A percentile compares a stretch with the other conserved stretches of the same genome.
These are phyloP conservation scores for Aphaenogaster floridana DNA, from an alignment of 1,140 invertebrate species.

Conservation along the genomic window DNA sequence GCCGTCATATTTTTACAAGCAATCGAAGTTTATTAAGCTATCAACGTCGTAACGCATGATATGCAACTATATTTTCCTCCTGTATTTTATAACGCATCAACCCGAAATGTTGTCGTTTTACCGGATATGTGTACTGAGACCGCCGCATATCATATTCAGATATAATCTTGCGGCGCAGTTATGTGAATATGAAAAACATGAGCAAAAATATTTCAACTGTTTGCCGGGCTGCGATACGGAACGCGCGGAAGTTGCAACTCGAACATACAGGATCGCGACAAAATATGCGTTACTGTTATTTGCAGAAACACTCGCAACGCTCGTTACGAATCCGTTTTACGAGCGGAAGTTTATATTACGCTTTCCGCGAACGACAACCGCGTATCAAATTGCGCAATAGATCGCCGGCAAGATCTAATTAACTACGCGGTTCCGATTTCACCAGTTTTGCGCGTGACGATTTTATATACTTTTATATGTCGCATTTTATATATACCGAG, in stretches of 20 bases:
- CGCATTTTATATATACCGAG: neutral
- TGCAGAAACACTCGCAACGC: constrained; percentile 29
- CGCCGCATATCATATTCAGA: constrained; percentile 46
- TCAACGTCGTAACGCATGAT: neutral
- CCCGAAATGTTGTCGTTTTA: constrained; percentile 6
- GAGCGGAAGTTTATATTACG: constrained; percentile 42
- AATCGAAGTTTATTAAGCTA: constrained; percentile 10
- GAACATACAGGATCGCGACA: constrained; percentile 1
- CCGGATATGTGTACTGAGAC: neutral
- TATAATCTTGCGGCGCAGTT: constrained; percentile 43
- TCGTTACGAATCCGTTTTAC: constrained; percentile 39
- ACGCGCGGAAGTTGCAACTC: constrained; percentile 39
- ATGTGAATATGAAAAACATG: constrained; percentile 44
- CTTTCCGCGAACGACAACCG: constrained; percentile 1
- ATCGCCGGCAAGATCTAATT: neutral
- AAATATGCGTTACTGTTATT: constrained; percentile 50
- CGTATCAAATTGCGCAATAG: constrained; percentile 17
- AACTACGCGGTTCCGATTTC: neutral
- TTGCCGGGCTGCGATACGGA: constrained; percentile 22
- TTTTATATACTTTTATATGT: neutral
- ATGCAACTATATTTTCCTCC: neutral
- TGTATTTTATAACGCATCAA: constrained; percentile 19
- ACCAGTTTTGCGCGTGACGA: neutral
- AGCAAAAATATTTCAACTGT: constrained; percentile 49
- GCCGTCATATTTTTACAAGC: neutral